These are phyloP conservation scores for Lydus trimaculatus DNA, from an alignment of 2,888 invertebrate species.

Conservation along the genomic window DNA sequence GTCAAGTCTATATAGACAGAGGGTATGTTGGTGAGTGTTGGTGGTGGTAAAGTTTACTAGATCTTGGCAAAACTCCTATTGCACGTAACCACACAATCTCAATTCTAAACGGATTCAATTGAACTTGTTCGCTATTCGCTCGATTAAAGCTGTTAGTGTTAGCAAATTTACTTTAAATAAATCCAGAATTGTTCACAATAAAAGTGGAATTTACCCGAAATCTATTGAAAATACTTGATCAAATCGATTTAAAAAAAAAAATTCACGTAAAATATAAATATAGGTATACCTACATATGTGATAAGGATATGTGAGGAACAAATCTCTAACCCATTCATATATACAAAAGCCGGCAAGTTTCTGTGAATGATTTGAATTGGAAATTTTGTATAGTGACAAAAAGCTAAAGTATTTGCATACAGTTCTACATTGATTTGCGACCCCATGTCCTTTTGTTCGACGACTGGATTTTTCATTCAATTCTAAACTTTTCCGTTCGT, in stretches of 20 bases:
- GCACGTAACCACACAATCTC: background rate
- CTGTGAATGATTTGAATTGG: slow-evolving; percentile 44
- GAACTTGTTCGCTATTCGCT: background rate
- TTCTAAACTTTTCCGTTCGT: slow-evolving; percentile 28
- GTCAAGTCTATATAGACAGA: too few species aligned
- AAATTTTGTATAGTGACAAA: slow-evolving; percentile 42
- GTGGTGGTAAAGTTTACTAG: background rate
- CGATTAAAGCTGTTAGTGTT: background rate
- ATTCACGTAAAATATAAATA: too few species aligned
- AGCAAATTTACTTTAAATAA: background rate
- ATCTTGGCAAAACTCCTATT: background rate
- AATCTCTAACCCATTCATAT: slow-evolving; percentile 23
- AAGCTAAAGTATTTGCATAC: slow-evolving; percentile 42
- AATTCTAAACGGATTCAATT: background rate
- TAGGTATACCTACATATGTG: background rate
- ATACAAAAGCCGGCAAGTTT: slow-evolving; percentile 26
- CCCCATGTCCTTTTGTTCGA: slow-evolving; percentile 33
- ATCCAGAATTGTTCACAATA: background rate
- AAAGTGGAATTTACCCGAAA: too few species aligned
- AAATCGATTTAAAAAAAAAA: background rate
- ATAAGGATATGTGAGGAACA: slow-evolving; percentile 12
- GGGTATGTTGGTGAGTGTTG: too few species aligned
- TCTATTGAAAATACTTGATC: background rate
- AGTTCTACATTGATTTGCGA: slow-evolving; percentile 38
- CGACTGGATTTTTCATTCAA: slow-evolving; percentile 30